Percentiles rank a stretch among this genome's conserved stretches.
Conservation (phyloP, 2,113 vertebrate genomes). For the Eudyptes chrysolophus region DNA sequence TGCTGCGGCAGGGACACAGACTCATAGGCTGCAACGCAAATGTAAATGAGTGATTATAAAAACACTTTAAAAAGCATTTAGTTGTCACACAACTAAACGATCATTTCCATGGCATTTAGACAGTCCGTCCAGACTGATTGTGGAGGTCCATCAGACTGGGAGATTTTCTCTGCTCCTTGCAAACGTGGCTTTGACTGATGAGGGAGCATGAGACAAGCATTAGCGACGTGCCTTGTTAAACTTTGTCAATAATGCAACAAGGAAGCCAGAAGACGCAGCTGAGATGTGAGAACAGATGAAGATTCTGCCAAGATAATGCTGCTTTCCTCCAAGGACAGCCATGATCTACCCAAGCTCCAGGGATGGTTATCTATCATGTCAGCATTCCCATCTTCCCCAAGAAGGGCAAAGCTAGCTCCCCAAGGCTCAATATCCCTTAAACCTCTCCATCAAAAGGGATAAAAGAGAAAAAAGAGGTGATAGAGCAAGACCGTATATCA, state of each 20-base stretch:
- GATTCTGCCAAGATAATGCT: neutral
- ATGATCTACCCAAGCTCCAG: neutral
- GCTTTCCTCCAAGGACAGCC: neutral
- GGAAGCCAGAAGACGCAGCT: neutral
- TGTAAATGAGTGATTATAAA: neutral
- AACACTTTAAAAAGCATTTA: neutral
- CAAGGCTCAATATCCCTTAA: neutral
- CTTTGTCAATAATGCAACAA: neutral
- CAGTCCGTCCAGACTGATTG: neutral
- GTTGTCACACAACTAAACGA: neutral
- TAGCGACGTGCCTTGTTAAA: fast-evolving
- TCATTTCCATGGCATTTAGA: neutral
- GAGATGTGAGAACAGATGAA: neutral
- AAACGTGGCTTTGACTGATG: neutral
- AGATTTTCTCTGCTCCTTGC: neutral
- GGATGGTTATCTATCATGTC: neutral
- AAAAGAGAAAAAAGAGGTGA: neutral
- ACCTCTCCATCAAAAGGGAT: neutral
- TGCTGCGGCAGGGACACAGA: neutral
- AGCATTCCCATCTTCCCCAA: neutral
- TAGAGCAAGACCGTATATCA: neutral
- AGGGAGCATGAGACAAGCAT: neutral
- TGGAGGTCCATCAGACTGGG: neutral
- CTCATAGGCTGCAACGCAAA: neutral
- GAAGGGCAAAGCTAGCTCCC: neutral